A percentile compares a stretch with the other conserved stretches of the same genome.
These are phyloP conservation scores for Sylvietta virens DNA, from an alignment of 2,113 vertebrate genomes.

Conservation along the genomic window DNA sequence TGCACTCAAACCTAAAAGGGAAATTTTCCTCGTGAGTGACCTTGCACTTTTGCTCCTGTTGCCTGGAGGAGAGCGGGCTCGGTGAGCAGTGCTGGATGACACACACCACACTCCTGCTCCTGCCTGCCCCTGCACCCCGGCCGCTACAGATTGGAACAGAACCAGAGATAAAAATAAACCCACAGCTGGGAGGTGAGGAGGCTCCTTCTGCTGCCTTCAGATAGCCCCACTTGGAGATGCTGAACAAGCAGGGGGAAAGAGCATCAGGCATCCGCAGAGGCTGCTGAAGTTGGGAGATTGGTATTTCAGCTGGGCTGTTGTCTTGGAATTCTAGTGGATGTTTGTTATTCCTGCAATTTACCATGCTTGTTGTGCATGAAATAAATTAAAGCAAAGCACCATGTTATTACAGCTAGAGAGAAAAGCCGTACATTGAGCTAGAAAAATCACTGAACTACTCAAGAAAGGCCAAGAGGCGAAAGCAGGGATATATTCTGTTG, in stretches of 20 bases:
- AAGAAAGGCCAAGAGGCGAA: not conserved
- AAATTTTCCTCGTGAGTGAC: constrained; percentile 8
- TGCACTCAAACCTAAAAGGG: constrained; percentile 21
- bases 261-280: not conserved
- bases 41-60: constrained; percentile 34
- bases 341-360: not conserved
- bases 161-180: constrained; percentile 21
- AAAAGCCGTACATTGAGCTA: not conserved
- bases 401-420: not conserved
- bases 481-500: not conserved
- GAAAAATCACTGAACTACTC: not conserved
- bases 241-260: constrained; percentile 1
- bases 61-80: constrained; percentile 3
- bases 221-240: not conserved
- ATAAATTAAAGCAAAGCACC: not conserved
- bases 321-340: not conserved
- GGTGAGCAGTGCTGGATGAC: constrained; percentile 13
- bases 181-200: not conserved
- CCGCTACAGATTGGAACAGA: not conserved
- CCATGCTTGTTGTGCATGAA: not conserved
- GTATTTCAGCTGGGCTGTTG: not conserved
- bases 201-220: not conserved
- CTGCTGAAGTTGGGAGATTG: not conserved
- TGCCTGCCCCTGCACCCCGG: not conserved
- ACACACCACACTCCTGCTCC: not conserved